These are phyloP conservation scores for Lasaia peninsularis DNA, from an alignment of 1,140 invertebrate species.

Conservation along the genomic window DNA sequence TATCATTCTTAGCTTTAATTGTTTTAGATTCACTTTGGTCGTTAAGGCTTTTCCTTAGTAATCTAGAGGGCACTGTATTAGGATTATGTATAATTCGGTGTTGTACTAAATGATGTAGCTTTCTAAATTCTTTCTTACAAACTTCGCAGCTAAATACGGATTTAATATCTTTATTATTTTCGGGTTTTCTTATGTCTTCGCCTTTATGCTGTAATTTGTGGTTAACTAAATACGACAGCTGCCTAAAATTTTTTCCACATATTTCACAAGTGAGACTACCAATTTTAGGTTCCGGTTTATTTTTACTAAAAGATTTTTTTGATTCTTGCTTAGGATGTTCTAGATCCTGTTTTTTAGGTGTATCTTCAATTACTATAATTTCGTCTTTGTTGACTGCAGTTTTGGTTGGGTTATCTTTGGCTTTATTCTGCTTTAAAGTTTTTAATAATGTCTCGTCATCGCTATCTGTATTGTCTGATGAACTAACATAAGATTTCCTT, in stretches of 20 bases:
- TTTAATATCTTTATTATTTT: conserved; percentile 36
- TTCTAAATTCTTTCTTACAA: conserved; percentile 72
- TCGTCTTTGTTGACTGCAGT: conserved; percentile 33
- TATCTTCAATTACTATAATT: conserved; percentile 54
- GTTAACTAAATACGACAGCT: conserved; percentile 66
- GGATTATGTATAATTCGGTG: conserved; percentile 66
- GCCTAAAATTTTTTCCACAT: conserved; percentile 72
- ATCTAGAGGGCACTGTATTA: conserved; percentile 29
- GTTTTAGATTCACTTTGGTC: conserved; percentile 48
- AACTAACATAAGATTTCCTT: conserved; percentile 38
- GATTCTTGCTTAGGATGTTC: conserved; percentile 30
- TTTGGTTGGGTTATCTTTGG: conserved; percentile 39
- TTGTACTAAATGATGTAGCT: conserved; percentile 71
- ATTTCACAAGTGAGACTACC: conserved; percentile 62
- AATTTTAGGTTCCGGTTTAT: conserved; percentile 21
- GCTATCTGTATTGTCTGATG: conserved; percentile 47
- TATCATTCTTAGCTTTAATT: conserved; percentile 32
- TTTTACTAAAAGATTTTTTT: conserved; percentile 34
- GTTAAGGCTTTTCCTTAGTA: conserved; percentile 50
- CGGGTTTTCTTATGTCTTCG: conserved; percentile 40
- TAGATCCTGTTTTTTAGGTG: conserved; percentile 42
- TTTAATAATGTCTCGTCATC: conserved; percentile 29
- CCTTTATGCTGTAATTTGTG: conserved; percentile 64
- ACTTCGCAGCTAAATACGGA: conserved; percentile 67
- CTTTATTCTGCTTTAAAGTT: conserved; percentile 25